These are phyloP conservation scores for Parus major DNA, from an alignment of 2,113 vertebrate genomes.

Conservation along the genomic window DNA sequence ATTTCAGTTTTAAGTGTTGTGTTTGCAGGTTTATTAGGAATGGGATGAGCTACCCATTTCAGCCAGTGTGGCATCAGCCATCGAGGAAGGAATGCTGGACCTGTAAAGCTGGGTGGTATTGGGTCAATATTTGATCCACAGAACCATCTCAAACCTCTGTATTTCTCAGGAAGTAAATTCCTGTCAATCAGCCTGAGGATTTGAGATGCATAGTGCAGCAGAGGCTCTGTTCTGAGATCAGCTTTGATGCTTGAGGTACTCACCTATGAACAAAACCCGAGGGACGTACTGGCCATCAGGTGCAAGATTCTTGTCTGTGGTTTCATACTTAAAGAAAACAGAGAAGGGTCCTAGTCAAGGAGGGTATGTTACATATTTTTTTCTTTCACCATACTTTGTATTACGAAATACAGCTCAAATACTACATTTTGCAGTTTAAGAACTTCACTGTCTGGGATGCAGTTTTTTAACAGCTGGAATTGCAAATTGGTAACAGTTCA, in stretches of 20 bases:
- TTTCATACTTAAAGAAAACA: constrained; percentile 86
- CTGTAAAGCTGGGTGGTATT: neutral
- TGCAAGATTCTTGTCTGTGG: constrained; percentile 91
- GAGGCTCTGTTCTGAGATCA: neutral
- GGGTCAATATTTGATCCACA: neutral
- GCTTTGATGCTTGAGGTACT: constrained; percentile 59
- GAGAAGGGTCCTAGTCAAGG: neutral
- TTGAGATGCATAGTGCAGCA: neutral
- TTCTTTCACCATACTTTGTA: neutral
- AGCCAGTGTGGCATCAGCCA: neutral
- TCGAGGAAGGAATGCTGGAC: neutral
- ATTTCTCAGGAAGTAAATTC: neutral
- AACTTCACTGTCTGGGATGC: neutral
- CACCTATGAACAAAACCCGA: constrained; percentile 92
- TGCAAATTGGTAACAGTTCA: neutral
- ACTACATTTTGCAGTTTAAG: neutral
- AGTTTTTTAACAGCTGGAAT: neutral
- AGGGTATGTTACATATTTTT: neutral
- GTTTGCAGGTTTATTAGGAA: neutral
- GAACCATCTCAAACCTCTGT: neutral
- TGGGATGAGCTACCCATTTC: neutral
- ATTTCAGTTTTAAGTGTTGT: neutral
- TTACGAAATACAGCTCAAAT: neutral
- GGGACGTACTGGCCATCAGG: constrained; percentile 96
- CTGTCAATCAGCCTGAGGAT: neutral